A percentile compares a stretch with the other conserved stretches of the same genome.
phyloP scores from a whole-genome alignment of 1,140 invertebrate species.

The Bathynomus jamesi region DNA sequence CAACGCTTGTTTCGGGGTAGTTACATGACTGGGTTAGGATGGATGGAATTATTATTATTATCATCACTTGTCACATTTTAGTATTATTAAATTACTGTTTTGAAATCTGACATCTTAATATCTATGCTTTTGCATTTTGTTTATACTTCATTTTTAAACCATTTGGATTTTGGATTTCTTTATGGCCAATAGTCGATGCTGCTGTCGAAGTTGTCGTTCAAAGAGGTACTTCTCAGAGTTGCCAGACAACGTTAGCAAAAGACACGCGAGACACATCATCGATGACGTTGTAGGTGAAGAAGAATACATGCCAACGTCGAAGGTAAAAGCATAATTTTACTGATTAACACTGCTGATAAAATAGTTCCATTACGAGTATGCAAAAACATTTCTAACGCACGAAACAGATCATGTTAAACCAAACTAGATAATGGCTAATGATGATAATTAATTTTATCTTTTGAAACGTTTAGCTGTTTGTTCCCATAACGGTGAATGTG shows the following conservation, averaged over 20 bases:
- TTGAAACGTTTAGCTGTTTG: conserved; percentile 13
- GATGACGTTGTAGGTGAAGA: conserved; percentile 39
- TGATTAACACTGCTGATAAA: no score
- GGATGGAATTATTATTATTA: no score
- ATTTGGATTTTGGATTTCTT: not conserved
- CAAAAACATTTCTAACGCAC: not conserved
- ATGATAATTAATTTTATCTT: not conserved
- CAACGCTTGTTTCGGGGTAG: no score
- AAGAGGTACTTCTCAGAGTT: conserved; percentile 30
- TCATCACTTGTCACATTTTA: not conserved
- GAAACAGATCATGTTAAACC: not conserved
- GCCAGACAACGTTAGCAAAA: conserved; percentile 22
- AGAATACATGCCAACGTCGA: conserved; percentile 40
- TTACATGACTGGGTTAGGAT: no score
- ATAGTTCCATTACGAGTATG: not conserved
- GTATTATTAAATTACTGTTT: not conserved
- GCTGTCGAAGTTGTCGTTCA: conserved; percentile 37
- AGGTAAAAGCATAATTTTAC: no score
- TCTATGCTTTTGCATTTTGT: no score
- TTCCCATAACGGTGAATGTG: conserved; percentile 43
- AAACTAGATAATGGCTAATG: not conserved
- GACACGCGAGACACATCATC: conserved; percentile 25
- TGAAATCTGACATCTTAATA: not conserved
- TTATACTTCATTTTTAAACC: no score
- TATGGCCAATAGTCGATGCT: conserved; percentile 28